These are phyloP conservation scores for Falco biarmicus DNA, from an alignment of 2,797 vertebrate genomes.

Conservation along the genomic window DNA sequence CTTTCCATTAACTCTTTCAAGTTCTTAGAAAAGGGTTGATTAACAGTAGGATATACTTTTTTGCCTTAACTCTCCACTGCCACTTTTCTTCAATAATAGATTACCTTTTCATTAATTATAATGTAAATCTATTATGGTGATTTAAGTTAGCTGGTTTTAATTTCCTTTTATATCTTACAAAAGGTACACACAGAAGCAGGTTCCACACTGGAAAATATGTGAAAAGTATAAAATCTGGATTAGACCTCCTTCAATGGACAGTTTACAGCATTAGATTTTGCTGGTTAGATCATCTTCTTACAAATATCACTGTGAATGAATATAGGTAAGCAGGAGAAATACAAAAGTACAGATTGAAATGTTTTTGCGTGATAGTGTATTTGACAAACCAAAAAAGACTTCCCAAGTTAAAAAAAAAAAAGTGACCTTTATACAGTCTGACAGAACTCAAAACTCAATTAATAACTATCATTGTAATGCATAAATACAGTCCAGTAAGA, in stretches of 20 bases:
- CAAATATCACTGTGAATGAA: neutral
- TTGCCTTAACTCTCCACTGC: neutral
- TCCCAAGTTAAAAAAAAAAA: neutral
- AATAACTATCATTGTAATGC: neutral
- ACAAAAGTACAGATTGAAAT: neutral
- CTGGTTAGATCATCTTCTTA: neutral
- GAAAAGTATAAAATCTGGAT: neutral
- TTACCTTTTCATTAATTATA: neutral
- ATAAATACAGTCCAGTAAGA: neutral
- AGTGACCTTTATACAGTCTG: neutral
- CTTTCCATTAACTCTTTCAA: neutral
- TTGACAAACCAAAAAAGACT: neutral
- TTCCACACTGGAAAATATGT: neutral
- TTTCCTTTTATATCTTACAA: neutral
- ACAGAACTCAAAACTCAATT: neutral
- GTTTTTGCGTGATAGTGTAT: accelerated
- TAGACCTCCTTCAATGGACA: neutral
- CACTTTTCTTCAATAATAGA: neutral
- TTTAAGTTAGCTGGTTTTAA: neutral
- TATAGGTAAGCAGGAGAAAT: neutral
- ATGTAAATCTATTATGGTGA: neutral
- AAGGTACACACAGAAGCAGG: neutral
- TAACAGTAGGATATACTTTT: neutral
- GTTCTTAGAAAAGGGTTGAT: neutral
- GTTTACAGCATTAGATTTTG: neutral